Percentiles rank a stretch among this genome's conserved stretches.
phyloP scores from a whole-genome alignment of 2,888 invertebrate genomes.

The Biston stratarius region DNA sequence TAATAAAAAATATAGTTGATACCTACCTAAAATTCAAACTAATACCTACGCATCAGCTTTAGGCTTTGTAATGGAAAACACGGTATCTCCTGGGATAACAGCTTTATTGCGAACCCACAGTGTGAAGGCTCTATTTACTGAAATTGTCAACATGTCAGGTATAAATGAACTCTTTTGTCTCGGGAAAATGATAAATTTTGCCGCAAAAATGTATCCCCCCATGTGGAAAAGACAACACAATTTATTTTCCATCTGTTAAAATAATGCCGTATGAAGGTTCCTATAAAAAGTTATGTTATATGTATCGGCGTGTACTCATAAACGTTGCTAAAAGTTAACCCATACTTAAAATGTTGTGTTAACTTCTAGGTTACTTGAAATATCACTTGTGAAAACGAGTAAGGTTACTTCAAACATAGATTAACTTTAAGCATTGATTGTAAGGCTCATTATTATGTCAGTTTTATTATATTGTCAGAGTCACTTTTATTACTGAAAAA shows the following conservation, averaged over 20 bases:
- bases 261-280: background rate
- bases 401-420: too few relatives aligned
- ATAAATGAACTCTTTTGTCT: slow-evolving; percentile 23
- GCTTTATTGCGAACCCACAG: slow-evolving; percentile 38
- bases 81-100: background rate
- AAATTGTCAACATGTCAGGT: slow-evolving; percentile 16
- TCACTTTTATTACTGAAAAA: too few relatives aligned
- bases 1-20: too few relatives aligned
- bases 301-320: too few relatives aligned
- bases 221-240: slow-evolving; percentile 28
- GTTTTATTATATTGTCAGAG: too few relatives aligned
- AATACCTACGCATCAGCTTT: background rate
- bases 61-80: slow-evolving; percentile 10
- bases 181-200: slow-evolving; percentile 20
- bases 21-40: background rate
- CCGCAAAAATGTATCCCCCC: slow-evolving; percentile 1
- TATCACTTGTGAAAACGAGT: too few relatives aligned
- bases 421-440: too few relatives aligned
- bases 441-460: too few relatives aligned
- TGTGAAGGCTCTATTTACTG: slow-evolving; percentile 8
- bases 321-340: too few relatives aligned
- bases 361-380: too few relatives aligned
- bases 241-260: slow-evolving; percentile 15
- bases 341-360: too few relatives aligned
- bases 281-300: background rate